A percentile compares a stretch with the other conserved stretches of the same genome.
phyloP scores from a whole-genome alignment of 1,140 invertebrate species.

The Acromyrmex heyeri region DNA sequence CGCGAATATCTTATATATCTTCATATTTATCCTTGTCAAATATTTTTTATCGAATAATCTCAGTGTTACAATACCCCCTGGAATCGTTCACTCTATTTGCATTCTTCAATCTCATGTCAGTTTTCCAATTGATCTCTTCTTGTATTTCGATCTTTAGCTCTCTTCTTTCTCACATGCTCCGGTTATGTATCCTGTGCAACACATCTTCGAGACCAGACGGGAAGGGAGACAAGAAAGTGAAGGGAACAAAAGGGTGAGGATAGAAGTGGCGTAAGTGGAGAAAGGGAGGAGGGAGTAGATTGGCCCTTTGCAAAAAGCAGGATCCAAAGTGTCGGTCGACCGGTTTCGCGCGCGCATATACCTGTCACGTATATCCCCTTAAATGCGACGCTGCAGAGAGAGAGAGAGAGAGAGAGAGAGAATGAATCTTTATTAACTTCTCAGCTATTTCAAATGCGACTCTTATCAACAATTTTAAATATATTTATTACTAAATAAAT shows the following conservation, averaged over 20 bases:
- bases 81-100: constrained; percentile 1
- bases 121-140: background rate
- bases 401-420: too few species aligned
- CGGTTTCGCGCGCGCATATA: constrained; percentile 64
- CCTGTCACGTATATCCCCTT: constrained; percentile 62
- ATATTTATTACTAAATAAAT: too few species aligned
- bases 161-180: constrained; percentile 2
- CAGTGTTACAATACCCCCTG: background rate
- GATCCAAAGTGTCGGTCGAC: constrained; percentile 61
- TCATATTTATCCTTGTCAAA: background rate
- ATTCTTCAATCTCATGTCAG: background rate
- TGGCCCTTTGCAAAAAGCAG: constrained; percentile 50
- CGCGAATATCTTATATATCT: background rate
- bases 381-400: constrained; percentile 1
- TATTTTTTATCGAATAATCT: background rate
- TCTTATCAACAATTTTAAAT: too few species aligned
- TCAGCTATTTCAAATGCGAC: too few species aligned
- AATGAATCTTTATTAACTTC: too few species aligned
- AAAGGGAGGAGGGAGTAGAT: background rate
- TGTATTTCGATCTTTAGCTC: background rate
- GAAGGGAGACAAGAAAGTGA: background rate
- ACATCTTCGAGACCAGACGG: background rate
- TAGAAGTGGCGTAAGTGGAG: constrained; percentile 26
- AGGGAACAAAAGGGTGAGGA: constrained; percentile 13
- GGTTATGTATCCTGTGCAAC: background rate